Evolutionary conservation across 2,113 vertebrate species (phyloP).

Genomic region (Elachura formosa): DNA sequence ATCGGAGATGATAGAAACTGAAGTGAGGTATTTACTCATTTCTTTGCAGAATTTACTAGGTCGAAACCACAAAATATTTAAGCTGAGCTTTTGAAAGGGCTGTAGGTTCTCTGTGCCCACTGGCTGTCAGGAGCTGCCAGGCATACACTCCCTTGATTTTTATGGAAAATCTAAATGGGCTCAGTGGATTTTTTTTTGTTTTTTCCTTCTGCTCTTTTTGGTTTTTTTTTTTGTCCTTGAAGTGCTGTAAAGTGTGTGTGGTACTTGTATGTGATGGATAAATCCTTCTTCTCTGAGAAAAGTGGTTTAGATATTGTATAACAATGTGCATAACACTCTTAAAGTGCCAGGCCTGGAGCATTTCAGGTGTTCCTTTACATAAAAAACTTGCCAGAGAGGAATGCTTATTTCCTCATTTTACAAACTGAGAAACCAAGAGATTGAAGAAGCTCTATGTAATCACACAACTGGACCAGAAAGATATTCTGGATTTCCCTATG

Average conservation of each 20-base stretch:
- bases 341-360: not conserved
- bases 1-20: slow-evolving; percentile 21
- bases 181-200: not conserved
- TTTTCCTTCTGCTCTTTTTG: not conserved
- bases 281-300: not conserved
- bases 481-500: not conserved
- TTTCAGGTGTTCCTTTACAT: not conserved
- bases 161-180: not conserved
- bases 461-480: not conserved
- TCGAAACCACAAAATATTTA: not conserved
- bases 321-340: accelerated
- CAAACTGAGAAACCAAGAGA: not conserved
- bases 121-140: not conserved
- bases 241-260: not conserved
- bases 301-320: not conserved
- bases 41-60: not conserved
- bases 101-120: not conserved
- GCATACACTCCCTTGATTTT: not conserved
- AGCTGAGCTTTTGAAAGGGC: not conserved
- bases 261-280: not conserved
- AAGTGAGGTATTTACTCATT: slow-evolving; percentile 17
- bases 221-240: not conserved
- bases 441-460: not conserved
- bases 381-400: not conserved
- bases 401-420: not conserved